A percentile compares a stretch with the other conserved stretches of the same genome.
Evolutionary conservation across 2,113 vertebrate genomes (phyloP).

Genomic region (Ictalurus furcatus): DNA sequence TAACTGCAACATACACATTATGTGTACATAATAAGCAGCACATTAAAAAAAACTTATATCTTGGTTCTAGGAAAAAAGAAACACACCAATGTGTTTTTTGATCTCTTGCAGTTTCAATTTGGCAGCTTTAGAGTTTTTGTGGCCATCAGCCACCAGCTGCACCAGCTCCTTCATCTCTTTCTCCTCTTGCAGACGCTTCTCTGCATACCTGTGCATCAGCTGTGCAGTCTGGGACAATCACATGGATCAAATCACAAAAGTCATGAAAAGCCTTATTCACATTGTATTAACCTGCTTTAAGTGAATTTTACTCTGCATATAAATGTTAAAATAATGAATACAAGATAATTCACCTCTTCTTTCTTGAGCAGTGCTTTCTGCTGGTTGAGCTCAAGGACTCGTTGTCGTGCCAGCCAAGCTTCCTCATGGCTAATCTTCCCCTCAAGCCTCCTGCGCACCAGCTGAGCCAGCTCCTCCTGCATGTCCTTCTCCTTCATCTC

Average conservation of each 20-base stretch:
- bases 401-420: constrained; percentile 75
- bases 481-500: constrained; percentile 79
- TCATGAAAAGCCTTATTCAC: not conserved
- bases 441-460: constrained; percentile 73
- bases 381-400: constrained; percentile 76
- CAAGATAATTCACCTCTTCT: constrained; percentile 76
- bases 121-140: constrained; percentile 80
- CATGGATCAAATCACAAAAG: not conserved
- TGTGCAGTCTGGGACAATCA: constrained; percentile 70
- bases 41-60: not conserved
- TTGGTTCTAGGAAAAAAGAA: not conserved
- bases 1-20: constrained; percentile 69
- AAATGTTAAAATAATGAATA: not conserved
- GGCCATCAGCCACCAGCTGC: constrained; percentile 78
- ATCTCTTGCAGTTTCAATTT: constrained; percentile 76
- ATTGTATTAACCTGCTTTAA: not conserved
- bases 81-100: constrained; percentile 82
- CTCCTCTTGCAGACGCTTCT: constrained; percentile 77
- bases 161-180: constrained; percentile 79
- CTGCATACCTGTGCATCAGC: constrained; percentile 72
- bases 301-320: not conserved
- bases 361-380: constrained; percentile 76
- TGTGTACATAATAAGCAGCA: not conserved
- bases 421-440: constrained; percentile 81
- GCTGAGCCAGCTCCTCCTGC: constrained; percentile 72